phyloP scores from a whole-genome alignment of 92 coral and sea anemone species.

The Heteractis magnifica region DNA sequence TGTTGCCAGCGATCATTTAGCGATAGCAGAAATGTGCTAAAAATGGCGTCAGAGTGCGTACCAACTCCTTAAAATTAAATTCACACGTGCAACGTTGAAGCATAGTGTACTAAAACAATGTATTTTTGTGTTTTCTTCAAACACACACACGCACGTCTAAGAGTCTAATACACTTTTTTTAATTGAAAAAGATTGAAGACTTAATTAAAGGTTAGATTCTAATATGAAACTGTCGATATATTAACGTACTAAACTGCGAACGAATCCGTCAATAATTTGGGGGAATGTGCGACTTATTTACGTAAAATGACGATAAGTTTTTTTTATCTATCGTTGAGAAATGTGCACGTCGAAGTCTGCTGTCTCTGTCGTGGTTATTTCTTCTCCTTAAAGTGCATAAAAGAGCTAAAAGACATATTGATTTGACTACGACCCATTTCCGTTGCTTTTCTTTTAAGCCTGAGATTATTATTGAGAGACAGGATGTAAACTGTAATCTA shows the following conservation, averaged over 20 bases:
- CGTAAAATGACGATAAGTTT: background rate
- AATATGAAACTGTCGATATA: background rate
- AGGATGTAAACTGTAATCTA: slow-evolving; percentile 79
- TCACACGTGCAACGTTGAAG: background rate
- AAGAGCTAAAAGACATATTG: slow-evolving; percentile 71
- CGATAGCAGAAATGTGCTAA: background rate
- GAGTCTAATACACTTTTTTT: background rate
- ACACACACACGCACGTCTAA: slow-evolving; percentile 5
- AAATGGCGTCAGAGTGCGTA: background rate
- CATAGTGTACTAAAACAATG: background rate
- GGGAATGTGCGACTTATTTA: background rate
- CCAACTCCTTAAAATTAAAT: background rate
- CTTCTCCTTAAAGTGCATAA: slow-evolving; percentile 63
- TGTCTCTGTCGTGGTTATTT: slow-evolving; percentile 29
- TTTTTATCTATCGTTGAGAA: background rate
- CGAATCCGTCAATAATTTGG: too few species aligned
- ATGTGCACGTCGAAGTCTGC: slow-evolving; percentile 15
- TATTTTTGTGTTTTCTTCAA: background rate
- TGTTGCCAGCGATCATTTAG: background rate
- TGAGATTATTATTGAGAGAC: slow-evolving; percentile 66
- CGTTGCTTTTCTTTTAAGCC: slow-evolving; percentile 50
- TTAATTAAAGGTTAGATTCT: background rate
- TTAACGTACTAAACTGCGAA: background rate
- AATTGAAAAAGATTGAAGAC: background rate
- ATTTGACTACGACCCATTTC: slow-evolving; percentile 62